These are phyloP conservation scores for Cryptotis parvus DNA, from an alignment of 2,113 vertebrate genomes.

Conservation along the genomic window DNA sequence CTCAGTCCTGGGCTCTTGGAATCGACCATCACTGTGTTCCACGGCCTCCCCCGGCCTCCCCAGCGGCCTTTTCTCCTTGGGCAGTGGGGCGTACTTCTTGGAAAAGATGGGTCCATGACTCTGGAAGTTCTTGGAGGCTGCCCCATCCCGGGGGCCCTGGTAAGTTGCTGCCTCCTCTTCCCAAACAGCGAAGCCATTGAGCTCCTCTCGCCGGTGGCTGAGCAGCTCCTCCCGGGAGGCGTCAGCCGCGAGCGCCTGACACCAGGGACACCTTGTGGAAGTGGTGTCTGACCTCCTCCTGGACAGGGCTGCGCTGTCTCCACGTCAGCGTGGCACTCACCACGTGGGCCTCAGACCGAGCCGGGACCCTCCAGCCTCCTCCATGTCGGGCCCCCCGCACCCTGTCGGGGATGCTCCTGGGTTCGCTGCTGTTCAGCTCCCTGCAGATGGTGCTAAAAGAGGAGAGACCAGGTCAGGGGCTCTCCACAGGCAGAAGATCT, in stretches of 20 bases:
- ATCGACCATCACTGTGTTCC: background rate
- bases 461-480: background rate
- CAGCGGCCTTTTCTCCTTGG: slow-evolving; percentile 74
- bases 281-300: slow-evolving; percentile 81
- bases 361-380: slow-evolving; percentile 24
- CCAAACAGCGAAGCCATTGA: slow-evolving; percentile 74
- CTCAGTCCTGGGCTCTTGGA: background rate
- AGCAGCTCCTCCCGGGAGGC: background rate
- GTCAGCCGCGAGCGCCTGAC: background rate
- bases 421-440: background rate
- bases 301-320: slow-evolving; percentile 53
- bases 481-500: background rate
- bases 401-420: background rate
- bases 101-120: slow-evolving; percentile 86
- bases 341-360: slow-evolving; percentile 41
- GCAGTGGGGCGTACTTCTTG: slow-evolving; percentile 80
- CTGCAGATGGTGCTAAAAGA: background rate
- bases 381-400: slow-evolving; percentile 66
- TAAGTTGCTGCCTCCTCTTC: slow-evolving; percentile 75
- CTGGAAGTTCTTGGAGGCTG: slow-evolving; percentile 64
- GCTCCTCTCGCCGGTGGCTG: slow-evolving; percentile 4
- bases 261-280: slow-evolving; percentile 89
- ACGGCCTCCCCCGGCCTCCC: slow-evolving; percentile 53
- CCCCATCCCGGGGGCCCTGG: background rate
- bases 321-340: slow-evolving; percentile 85